Evolutionary conservation across 2,888 invertebrate genomes (phyloP).

Genomic region (Elysia crispata): DNA sequence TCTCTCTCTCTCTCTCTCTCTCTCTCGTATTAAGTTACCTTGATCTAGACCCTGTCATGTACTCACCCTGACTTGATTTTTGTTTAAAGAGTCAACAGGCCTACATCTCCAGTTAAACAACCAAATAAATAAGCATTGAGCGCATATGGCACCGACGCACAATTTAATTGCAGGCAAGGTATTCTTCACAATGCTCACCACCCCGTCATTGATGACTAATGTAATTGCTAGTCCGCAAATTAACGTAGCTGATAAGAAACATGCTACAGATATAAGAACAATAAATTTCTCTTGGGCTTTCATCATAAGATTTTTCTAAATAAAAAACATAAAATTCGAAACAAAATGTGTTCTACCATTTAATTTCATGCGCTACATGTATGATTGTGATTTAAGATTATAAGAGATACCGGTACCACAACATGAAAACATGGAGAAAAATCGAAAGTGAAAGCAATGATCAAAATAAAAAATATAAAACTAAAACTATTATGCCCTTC

Average conservation of each 20-base stretch:
- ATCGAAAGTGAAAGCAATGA: too few species aligned
- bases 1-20: too few species aligned
- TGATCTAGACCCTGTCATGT: too few species aligned
- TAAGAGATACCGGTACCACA: too few species aligned
- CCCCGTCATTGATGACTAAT: constrained; percentile 15
- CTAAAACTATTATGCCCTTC: too few species aligned
- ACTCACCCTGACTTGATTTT: neutral
- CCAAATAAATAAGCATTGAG: constrained; percentile 29
- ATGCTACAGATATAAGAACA: constrained; percentile 25
- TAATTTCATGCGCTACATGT: too few species aligned
- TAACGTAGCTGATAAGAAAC: constrained; percentile 24
- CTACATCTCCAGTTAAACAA: constrained; percentile 1
- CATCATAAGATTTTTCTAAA: constrained; percentile 1
- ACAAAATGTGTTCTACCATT: too few species aligned
- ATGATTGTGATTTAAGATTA: too few species aligned
- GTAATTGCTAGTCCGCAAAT: constrained; percentile 11
- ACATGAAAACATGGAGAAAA: too few species aligned
- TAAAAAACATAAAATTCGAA: too few species aligned
- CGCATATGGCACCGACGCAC: constrained; percentile 4
- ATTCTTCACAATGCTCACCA: constrained; percentile 26
- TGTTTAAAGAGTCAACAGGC: constrained; percentile 26
- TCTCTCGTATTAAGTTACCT: too few species aligned
- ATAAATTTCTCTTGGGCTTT: constrained; percentile 28
- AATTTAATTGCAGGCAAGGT: constrained; percentile 29
- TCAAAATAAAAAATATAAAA: too few species aligned